These are phyloP conservation scores for Mastacembelus armatus DNA, from an alignment of 2,797 vertebrate species.

Conservation along the genomic window DNA sequence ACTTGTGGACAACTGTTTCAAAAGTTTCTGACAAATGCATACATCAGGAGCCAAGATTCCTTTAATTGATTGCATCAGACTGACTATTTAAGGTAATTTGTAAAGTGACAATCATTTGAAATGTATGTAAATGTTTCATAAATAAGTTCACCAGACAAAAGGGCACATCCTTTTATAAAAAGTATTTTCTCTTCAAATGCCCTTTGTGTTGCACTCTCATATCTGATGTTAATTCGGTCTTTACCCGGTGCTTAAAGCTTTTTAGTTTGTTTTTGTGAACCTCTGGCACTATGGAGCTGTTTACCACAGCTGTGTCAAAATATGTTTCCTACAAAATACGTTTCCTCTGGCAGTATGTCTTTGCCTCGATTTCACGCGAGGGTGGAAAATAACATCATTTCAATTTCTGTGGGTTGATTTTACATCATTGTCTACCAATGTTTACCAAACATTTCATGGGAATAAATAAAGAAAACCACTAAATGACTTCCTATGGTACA, in stretches of 20 bases:
- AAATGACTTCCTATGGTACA: neutral
- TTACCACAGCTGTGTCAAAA: conserved; percentile 56
- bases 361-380: conserved; percentile 58
- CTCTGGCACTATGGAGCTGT: conserved; percentile 33
- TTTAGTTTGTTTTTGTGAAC: conserved; percentile 52
- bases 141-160: neutral
- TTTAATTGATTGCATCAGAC: neutral
- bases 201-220: conserved; percentile 31
- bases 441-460: conserved; percentile 12
- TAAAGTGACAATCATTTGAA: neutral
- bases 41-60: neutral
- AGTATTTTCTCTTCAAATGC: conserved; percentile 21
- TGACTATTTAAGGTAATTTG: neutral
- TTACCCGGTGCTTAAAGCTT: conserved; percentile 39
- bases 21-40: neutral
- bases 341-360: conserved; percentile 54
- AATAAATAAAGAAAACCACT: conserved; percentile 3
- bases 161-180: neutral
- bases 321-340: conserved; percentile 47
- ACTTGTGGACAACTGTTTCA: neutral
- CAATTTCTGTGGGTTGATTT: conserved; percentile 56
- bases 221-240: conserved; percentile 54
- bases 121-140: neutral
- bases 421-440: conserved; percentile 43
- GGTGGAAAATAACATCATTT: conserved; percentile 50